Base-by-base conservation (phyloP, 2,113 vertebrate species). In the Acinonyx jubatus region DNA sequence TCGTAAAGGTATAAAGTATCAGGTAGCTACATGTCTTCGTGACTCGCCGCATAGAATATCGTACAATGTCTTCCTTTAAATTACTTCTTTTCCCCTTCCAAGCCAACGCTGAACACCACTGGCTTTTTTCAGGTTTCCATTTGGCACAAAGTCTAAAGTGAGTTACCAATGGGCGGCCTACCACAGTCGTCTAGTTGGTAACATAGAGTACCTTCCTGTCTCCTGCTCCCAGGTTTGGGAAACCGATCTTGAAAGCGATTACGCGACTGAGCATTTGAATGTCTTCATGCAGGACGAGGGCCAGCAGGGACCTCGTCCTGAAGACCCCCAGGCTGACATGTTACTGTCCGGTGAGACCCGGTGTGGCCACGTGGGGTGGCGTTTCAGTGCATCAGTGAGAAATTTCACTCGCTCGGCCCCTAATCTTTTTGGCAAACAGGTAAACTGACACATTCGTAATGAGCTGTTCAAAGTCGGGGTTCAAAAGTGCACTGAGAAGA, bases 141-240 rank as follows among this genome's bases (percentile, higher is more conserved):
- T 0, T 2, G 78, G 8, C 4, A 25, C 3, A 0, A 15, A 36
- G 21, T 36, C 41, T 1, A 13, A 45, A 13, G 1, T 8, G 10
- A 10, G 23, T 33, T 27, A 3, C 38, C 33, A 31, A 7, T 0
- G 48, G 23, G 45, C 0, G 45, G 45, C 45, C 45, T 45, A 45
- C 45, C 45, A 0, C 45, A 45, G 45, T 45, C 45, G 45, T 45
- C 45, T 45, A 45, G 14, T 10, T 1, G 29, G 29, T 52, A 3
- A 50, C 27, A 3, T 1, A 19, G 21, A 16, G 25, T 1, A 0
- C 0, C 1, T 6, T n/a, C 36, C 11, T 55, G 0, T 50, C 36
- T 31, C 48, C 7, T 33, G 15, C 61, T 27, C 31, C 25, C 41
- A 41, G 25, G 33, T 36, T 33, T 18, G 33, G 71, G 38, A 6